A percentile compares a stretch with the other conserved stretches of the same genome.
phyloP scores from a whole-genome alignment of 2,113 vertebrate genomes.

The Ciconia maguari region DNA sequence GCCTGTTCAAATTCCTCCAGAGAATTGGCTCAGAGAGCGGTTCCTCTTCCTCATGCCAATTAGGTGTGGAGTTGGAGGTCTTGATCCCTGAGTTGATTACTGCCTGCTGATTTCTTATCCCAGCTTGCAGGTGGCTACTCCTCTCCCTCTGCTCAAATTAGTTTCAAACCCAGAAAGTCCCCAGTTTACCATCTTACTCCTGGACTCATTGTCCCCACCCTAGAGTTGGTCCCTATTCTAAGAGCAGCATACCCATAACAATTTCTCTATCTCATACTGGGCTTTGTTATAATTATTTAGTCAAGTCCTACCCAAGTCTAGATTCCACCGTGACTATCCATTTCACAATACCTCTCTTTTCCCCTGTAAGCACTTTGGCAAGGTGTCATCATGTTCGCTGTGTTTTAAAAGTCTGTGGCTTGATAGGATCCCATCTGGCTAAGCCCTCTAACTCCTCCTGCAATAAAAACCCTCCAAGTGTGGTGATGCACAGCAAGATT shows the following conservation, averaged over 20 bases:
- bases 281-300: neutral
- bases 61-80: neutral
- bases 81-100: neutral
- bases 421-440: neutral
- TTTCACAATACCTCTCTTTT: neutral
- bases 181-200: neutral
- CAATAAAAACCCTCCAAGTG: neutral
- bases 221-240: neutral
- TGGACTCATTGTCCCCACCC: neutral
- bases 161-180: neutral
- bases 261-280: neutral
- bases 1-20: neutral
- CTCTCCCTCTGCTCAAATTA: neutral
- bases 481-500: neutral
- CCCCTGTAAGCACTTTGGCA: neutral
- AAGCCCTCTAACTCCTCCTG: neutral
- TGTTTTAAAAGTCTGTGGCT: neutral
- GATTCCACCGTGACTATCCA: neutral
- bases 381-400: neutral
- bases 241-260: neutral
- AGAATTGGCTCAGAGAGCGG: neutral
- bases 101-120: neutral
- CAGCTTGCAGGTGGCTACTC: neutral
- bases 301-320: neutral
- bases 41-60: neutral